Evolutionary conservation across 2,797 vertebrate species (phyloP), one percentile per base, ranked within the genome.

Genomic region (Arctocebus calabarensis): DNA sequence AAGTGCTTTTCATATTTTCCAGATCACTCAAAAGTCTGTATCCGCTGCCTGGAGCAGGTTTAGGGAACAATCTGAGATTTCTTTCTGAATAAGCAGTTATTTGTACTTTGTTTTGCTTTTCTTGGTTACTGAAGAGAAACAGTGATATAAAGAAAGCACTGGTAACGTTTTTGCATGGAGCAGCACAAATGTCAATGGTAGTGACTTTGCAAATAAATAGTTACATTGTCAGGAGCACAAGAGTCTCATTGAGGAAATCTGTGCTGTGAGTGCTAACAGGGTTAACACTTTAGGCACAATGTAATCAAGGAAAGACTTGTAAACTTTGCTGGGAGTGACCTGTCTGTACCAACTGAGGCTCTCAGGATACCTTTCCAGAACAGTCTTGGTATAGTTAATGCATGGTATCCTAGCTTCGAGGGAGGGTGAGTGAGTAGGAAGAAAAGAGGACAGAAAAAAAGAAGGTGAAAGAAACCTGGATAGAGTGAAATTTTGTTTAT

Each of bases 1-100:
- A 98, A 98, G 97, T 91, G 96, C 77, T 98, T 96, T 96, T 98
- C 98, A 97, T 98, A 98, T 97, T 98, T 98, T 98, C 97, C 98
- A 98, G 97, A 97, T 97, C 96, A 86, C 96, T 98, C 97, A 97
- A 97, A 96, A 97, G 95, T 70, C 97, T 97, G 95, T 85, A 95
- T 93, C 97, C 77, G 96, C 94, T 97, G 95, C 90, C 95, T 86
- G 79, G 94, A 93, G 1, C 61, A 97, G 95, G 96, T 97, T 98
- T 98, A 97, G 95, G 92, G 94, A 98, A 95, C 91, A 97, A 97
- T 89, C 94, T 81, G 94, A 91, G 96, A 96, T 96, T 95, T 96
- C 84, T 97, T 98, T 97, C 97, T 96, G 96, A 98, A 97, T 96
- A 97, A 98, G 95, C 92, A 97, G 83, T 98, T 97, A 94, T 96